Evolutionary conservation across 37 sponge, comb jelly and placozoan species (phyloP).

Genomic region (Ephydatia muelleri): DNA sequence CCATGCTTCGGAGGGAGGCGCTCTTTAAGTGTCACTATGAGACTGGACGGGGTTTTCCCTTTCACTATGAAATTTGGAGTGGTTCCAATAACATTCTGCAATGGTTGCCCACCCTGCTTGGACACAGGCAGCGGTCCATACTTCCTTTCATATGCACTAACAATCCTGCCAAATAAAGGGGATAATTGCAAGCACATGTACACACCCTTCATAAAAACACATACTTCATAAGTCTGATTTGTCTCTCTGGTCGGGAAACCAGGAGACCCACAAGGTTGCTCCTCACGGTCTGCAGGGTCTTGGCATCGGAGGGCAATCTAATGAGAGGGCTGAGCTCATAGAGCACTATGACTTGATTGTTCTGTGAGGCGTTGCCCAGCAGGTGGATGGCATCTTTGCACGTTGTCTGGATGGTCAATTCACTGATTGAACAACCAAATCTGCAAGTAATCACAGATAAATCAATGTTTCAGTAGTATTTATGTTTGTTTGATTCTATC

Average conservation of each 20-base stretch:
- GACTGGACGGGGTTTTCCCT: conserved; percentile 47
- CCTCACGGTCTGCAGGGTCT: conserved; percentile 2
- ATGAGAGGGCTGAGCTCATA: conserved; percentile 60
- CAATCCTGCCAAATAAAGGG: conserved; percentile 34
- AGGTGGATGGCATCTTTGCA: conserved; percentile 69
- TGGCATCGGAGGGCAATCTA: conserved; percentile 10
- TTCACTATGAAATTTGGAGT: conserved; percentile 11
- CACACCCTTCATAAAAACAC: neutral
- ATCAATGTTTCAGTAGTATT: no score
- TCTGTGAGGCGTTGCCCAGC: conserved; percentile 34
- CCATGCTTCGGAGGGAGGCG: neutral
- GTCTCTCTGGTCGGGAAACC: conserved; percentile 12
- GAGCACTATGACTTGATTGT: conserved; percentile 54
- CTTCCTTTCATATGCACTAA: conserved; percentile 12
- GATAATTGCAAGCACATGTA: neutral
- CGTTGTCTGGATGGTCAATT: conserved; percentile 51
- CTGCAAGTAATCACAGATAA: conserved; percentile 31
- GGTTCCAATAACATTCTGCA: conserved; percentile 42
- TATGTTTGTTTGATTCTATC: no score
- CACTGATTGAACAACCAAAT: conserved; percentile 41
- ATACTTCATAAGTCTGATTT: conserved; percentile 55
- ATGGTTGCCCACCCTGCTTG: conserved; percentile 18
- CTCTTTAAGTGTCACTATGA: conserved; percentile 24
- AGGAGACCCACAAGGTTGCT: conserved; percentile 15
- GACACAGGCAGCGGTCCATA: conserved; percentile 50